phyloP scores from a whole-genome alignment of 2,888 invertebrate genomes.

The Vandiemenella viatica region DNA sequence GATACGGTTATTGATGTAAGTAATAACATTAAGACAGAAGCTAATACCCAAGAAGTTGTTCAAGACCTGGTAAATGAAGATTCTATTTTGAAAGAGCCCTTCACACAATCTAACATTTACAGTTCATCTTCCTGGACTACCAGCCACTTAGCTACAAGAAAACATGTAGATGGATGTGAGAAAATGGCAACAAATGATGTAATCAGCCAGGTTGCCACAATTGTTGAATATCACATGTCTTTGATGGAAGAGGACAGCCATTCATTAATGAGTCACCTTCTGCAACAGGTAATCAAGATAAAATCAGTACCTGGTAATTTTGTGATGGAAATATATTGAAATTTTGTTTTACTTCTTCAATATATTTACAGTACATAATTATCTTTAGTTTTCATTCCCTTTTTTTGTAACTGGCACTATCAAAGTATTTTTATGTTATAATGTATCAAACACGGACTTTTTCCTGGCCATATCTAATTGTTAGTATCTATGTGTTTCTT shows the following conservation, averaged over 20 bases:
- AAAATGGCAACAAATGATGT: no score
- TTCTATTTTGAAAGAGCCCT: background rate
- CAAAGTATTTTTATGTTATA: no score
- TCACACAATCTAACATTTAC: background rate
- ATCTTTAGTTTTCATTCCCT: no score
- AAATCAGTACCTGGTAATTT: no score
- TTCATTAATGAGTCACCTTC: conserved; percentile 14
- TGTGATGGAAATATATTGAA: no score
- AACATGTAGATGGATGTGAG: background rate
- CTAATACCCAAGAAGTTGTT: background rate
- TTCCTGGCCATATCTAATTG: no score
- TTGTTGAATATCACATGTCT: conserved; percentile 17
- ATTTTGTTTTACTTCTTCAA: no score
- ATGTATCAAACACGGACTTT: no score
- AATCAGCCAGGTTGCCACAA: conserved; percentile 10
- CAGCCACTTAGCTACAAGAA: no score
- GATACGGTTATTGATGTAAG: background rate
- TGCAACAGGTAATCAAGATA: conserved; percentile 12
- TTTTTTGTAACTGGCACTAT: no score
- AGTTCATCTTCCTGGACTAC: background rate
- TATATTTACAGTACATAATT: no score
- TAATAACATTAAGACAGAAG: background rate
- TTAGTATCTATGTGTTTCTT: no score
- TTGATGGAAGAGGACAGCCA: conserved; percentile 17
- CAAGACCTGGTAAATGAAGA: background rate